Conservation (phyloP, 2,797 vertebrate genomes). For the Crenuchus spilurus region DNA sequence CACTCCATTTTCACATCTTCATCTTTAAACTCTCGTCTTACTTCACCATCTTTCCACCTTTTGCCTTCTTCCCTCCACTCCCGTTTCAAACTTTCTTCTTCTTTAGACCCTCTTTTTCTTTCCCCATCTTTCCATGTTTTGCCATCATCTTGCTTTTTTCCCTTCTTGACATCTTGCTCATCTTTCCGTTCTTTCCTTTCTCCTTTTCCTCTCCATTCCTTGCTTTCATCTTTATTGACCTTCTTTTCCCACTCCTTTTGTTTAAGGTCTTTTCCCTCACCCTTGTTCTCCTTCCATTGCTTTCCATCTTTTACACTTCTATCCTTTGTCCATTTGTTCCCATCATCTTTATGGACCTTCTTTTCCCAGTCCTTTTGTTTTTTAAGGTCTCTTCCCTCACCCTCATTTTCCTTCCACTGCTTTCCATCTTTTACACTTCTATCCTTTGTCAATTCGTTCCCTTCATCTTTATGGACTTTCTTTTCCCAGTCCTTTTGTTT, state of each 20-base stretch:
- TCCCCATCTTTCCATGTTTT: constrained; percentile 48
- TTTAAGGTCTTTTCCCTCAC: constrained; percentile 48
- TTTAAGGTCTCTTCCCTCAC: too few species aligned
- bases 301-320: constrained; percentile 22
- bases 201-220: constrained; percentile 45
- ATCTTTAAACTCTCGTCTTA: constrained; percentile 25
- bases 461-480: constrained; percentile 40
- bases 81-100: constrained; percentile 50
- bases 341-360: too few species aligned
- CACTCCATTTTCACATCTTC: constrained; percentile 42
- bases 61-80: constrained; percentile 23
- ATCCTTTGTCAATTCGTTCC: constrained; percentile 41
- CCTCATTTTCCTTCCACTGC: too few species aligned
- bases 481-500: constrained; percentile 58
- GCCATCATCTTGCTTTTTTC: constrained; percentile 28
- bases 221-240: constrained; percentile 40
- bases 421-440: constrained; percentile 46
- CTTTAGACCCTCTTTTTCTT: constrained; percentile 53
- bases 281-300: constrained; percentile 35
- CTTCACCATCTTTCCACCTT: constrained; percentile 46
- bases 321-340: constrained; percentile 48
- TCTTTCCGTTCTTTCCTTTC: constrained; percentile 44
- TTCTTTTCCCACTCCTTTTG: constrained; percentile 57
- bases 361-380: too few species aligned
- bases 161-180: constrained; percentile 33